A percentile compares a stretch with the other conserved stretches of the same genome.
Conservation (phyloP, 2,797 vertebrate genomes). For the Corythornis leucogaster region DNA sequence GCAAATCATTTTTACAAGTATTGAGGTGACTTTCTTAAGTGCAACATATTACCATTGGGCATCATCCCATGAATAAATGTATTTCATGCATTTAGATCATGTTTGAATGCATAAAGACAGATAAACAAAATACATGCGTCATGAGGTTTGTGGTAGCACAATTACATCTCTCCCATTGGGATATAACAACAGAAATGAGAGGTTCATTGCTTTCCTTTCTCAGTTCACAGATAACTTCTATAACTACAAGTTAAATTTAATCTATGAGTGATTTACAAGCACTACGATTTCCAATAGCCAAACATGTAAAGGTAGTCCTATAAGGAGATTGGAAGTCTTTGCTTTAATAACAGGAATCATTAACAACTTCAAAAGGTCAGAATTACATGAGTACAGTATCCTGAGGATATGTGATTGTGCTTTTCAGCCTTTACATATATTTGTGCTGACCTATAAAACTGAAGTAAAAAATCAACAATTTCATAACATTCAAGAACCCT, state of each 20-base stretch:
- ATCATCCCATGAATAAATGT: background rate
- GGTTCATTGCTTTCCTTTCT: background rate
- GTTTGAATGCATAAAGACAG: background rate
- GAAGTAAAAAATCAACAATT: conserved; percentile 1
- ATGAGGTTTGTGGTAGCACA: background rate
- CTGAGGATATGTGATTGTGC: background rate
- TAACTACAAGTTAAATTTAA: background rate
- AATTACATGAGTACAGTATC: background rate
- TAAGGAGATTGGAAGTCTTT: background rate
- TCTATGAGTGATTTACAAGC: background rate
- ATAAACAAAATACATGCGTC: background rate
- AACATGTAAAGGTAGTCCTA: background rate
- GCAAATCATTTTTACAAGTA: background rate
- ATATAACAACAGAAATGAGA: background rate
- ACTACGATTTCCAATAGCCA: background rate
- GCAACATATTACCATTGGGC: background rate
- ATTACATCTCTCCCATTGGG: background rate
- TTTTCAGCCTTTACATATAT: background rate
- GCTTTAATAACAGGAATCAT: background rate
- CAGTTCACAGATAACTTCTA: background rate
- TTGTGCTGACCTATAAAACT: background rate
- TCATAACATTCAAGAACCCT: background rate
- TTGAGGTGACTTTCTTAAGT: background rate
- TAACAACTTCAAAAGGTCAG: background rate
- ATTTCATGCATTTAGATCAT: background rate